Percentiles rank a stretch among this genome's conserved stretches.
Evolutionary conservation across 2,113 vertebrate species (phyloP).

Genomic region (Grus americana): DNA sequence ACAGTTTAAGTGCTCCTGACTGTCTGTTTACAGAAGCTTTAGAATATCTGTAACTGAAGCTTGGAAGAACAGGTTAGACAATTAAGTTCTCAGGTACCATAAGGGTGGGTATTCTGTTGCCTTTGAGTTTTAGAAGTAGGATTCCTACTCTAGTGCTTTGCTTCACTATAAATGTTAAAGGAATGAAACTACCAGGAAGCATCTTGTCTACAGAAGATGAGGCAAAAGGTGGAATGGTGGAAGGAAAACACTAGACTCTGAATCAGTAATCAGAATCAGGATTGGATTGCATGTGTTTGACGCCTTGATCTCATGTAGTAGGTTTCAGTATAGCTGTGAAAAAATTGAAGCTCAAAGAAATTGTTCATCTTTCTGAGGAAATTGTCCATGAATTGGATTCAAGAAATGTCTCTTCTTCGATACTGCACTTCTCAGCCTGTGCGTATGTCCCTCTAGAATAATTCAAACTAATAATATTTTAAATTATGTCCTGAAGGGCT

Average conservation of each 20-base stretch:
- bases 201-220: background rate
- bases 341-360: background rate
- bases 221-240: background rate
- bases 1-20: background rate
- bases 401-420: background rate
- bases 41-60: background rate
- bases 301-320: background rate
- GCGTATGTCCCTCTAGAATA: background rate
- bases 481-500: background rate
- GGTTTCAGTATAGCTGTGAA: background rate
- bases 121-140: background rate
- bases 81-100: background rate
- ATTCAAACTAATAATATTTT: background rate
- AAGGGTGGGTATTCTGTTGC: background rate
- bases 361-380: background rate
- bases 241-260: background rate
- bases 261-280: background rate
- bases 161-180: background rate
- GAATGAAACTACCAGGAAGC: background rate
- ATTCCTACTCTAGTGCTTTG: background rate
- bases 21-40: background rate
- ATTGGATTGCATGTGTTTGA: background rate
- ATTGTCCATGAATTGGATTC: background rate
- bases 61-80: background rate
- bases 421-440: background rate